Percentiles rank a stretch among this genome's conserved stretches.
phyloP scores from a whole-genome alignment of 1,140 invertebrate genomes.

The Drosophila nigromelanica region DNA sequence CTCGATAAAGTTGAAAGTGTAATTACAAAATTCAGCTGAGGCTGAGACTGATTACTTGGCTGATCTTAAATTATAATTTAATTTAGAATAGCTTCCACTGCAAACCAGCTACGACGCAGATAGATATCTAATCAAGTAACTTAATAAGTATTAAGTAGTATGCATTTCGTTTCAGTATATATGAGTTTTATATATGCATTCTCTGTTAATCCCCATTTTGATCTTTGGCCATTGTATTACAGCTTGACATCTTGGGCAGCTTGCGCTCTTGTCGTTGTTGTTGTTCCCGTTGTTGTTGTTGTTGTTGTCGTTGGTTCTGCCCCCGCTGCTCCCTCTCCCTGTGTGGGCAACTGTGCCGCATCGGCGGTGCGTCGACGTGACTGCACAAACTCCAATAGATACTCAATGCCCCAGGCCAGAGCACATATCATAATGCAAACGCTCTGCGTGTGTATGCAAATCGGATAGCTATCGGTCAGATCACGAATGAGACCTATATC shows the following conservation, averaged over 20 bases:
- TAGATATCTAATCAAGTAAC: background rate
- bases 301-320: constrained; percentile 1
- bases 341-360: constrained; percentile 57
- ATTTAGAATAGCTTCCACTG: background rate
- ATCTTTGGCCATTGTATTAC: constrained; percentile 38
- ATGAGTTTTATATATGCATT: constrained; percentile 30
- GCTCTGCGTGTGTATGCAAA: constrained; percentile 89
- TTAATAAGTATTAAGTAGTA: constrained; percentile 39
- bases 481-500: constrained; percentile 88
- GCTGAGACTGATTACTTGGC: background rate
- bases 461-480: constrained; percentile 87
- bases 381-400: constrained; percentile 83
- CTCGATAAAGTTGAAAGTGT: too few relatives aligned
- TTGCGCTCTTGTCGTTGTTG: constrained; percentile 6
- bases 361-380: constrained; percentile 64
- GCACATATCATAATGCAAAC: constrained; percentile 88
- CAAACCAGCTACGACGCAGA: background rate
- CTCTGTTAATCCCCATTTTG: constrained; percentile 8
- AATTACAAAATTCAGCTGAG: background rate
- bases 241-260: constrained; percentile 59
- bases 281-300: constrained; percentile 1
- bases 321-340: constrained; percentile 28
- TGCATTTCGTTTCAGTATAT: constrained; percentile 17
- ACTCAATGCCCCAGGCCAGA: constrained; percentile 88
- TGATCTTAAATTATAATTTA: background rate